Evolutionary conservation across 1,140 invertebrate genomes (phyloP), one percentile per base, ranked within the genome.

Genomic region (Andrena cerasifolii): DNA sequence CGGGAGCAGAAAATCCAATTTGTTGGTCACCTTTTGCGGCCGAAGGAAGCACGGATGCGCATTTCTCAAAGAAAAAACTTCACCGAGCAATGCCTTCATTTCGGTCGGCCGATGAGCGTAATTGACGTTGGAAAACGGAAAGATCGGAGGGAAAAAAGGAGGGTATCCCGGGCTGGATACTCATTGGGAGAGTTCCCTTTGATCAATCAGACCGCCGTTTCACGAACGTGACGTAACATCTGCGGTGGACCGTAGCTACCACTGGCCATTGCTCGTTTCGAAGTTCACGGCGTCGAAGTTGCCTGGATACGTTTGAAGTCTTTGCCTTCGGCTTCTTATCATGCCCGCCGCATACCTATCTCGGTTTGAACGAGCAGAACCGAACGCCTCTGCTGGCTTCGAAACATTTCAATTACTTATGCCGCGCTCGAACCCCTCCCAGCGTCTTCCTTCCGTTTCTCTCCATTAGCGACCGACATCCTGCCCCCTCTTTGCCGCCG

Each of bases 381-480:
- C 70, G 56, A 73, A 51, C 40, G 43, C n/a, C 54, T 28, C 21
- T 4, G 33, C 33, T 16, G 16, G 12, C 24, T 26, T 21, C 56
- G 54, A 51, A 77, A 70, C 65, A 61, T 77, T 77, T 77, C 74
- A 71, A 77, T 77, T 77, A 77, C 66, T 77, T 71, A 68, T 58
- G n/a, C 45, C n/a, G 56, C n/a, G 21, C 51, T 47, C 8, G 4
- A 2, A 12, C 6, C 3, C 10, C 49, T 33, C 45, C 40, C 3
- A 8, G 3, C n/a, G 36, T 10, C 6, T 14, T 31, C 28, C n/a
- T n/a, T 76, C 8, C 73, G 28, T 70, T 76, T 51, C 54, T 70
- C 43, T 51, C 74, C 74, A 76, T 76, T 77, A 77, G 45, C 28
- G 49, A 51, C 31, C 59, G 40, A 28, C 33, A 24, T 18, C 1